These are phyloP conservation scores for Nanorana parkeri DNA, from an alignment of 2,113 vertebrate species.

Conservation along the genomic window DNA sequence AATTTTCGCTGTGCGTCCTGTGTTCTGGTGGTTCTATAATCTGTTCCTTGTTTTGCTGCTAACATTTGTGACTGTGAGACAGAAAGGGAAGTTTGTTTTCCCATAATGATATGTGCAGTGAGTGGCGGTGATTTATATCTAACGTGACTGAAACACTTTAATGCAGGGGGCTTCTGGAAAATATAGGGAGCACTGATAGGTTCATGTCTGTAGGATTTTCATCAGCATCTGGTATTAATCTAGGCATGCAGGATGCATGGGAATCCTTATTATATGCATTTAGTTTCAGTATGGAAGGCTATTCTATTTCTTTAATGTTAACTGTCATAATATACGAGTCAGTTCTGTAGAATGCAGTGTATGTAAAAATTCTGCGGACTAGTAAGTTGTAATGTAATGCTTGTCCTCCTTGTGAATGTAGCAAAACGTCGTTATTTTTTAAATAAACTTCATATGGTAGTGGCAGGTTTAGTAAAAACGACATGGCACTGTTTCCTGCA, in stretches of 20 bases:
- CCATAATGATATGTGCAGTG: constrained; percentile 17
- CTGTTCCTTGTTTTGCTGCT: not conserved
- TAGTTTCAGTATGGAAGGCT: not conserved
- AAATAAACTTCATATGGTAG: no score
- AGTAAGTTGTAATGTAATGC: not conserved
- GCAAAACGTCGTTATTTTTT: no score
- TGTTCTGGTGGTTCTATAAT: not conserved
- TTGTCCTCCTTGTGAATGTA: not conserved
- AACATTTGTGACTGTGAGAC: not conserved
- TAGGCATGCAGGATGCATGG: constrained; percentile 3
- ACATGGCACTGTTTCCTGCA: no score
- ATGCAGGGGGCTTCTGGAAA: constrained; percentile 27
- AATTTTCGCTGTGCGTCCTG: not conserved
- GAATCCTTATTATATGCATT: constrained; percentile 23
- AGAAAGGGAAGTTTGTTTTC: not conserved
- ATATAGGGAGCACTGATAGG: not conserved
- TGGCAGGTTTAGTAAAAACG: no score
- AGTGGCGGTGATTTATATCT: not conserved
- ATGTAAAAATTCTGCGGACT: not conserved
- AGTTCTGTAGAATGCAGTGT: not conserved
- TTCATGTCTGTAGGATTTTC: not conserved
- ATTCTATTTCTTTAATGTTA: not conserved
- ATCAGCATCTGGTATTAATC: constrained; percentile 44
- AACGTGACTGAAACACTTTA: constrained; percentile 42
- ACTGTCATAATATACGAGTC: not conserved